phyloP scores from a whole-genome alignment of 1,140 invertebrate genomes.

The Drosophila subpulchrella region DNA sequence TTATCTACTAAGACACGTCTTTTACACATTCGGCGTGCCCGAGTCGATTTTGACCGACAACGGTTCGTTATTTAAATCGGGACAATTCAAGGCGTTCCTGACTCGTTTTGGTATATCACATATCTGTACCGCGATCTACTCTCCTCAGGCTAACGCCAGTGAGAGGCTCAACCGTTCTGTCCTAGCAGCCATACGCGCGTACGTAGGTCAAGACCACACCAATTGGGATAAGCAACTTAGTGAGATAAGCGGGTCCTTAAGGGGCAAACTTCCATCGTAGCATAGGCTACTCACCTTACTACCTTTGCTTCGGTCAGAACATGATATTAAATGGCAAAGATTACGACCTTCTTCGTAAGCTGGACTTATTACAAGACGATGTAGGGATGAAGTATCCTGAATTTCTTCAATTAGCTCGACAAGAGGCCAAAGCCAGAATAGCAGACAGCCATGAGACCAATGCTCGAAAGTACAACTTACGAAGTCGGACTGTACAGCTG shows the following conservation, averaged over 20 bases:
- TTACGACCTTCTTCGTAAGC: not conserved
- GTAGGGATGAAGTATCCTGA: not conserved
- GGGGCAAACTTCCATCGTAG: too few relatives aligned
- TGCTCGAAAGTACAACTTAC: not conserved
- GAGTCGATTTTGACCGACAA: not conserved
- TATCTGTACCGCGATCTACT: slow-evolving; percentile 3
- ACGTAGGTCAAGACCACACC: slow-evolving; percentile 8
- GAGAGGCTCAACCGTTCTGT: slow-evolving; percentile 19
- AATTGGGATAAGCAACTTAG: slow-evolving; percentile 12
- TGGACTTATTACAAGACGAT: not conserved
- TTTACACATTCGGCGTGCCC: slow-evolving; percentile 6
- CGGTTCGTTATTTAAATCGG: slow-evolving; percentile 1
- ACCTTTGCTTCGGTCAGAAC: not conserved
- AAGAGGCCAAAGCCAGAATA: not conserved
- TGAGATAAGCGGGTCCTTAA: slow-evolving; percentile 8
- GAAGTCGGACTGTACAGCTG: not conserved
- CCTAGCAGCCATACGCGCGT: slow-evolving; percentile 11
- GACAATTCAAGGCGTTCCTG: slow-evolving; percentile 4
- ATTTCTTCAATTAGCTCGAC: not conserved
- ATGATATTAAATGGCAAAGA: not conserved
- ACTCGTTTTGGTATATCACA: slow-evolving; percentile 15
- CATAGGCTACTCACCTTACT: not conserved
- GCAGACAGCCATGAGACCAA: not conserved
- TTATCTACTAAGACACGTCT: not conserved
- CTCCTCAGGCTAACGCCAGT: slow-evolving; percentile 16